Evolutionary conservation across 53 echinoderm and acorn worm species (phyloP).

Genomic region (Zoroaster sp.): DNA sequence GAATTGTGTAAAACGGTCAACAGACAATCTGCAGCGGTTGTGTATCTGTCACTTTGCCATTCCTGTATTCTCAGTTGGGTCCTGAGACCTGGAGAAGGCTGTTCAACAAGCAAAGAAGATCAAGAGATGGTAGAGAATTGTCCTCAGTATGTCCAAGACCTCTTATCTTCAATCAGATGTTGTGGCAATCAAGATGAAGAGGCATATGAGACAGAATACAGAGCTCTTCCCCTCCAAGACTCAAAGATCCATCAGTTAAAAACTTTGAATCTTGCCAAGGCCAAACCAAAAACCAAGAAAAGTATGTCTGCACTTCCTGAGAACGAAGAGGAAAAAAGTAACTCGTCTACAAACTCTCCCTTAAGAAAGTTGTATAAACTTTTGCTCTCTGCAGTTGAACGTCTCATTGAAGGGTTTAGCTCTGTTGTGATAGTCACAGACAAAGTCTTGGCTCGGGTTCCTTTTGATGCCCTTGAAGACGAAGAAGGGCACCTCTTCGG

Average conservation of each 20-base stretch:
- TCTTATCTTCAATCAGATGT: slow-evolving; percentile 49
- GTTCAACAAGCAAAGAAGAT: slow-evolving; percentile 14
- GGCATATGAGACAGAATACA: slow-evolving; percentile 80
- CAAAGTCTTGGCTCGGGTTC: slow-evolving; percentile 59
- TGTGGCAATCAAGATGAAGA: slow-evolving; percentile 1
- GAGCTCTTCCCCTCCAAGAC: slow-evolving; percentile 79
- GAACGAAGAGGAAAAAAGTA: background rate
- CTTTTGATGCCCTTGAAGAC: slow-evolving; percentile 76
- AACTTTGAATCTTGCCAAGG: slow-evolving; percentile 32
- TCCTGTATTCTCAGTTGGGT: slow-evolving; percentile 76
- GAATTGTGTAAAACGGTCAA: slow-evolving; percentile 73
- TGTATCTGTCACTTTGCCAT: slow-evolving; percentile 75
- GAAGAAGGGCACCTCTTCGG: slow-evolving; percentile 35
- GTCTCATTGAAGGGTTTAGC: background rate
- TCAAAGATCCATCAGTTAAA: slow-evolving; percentile 63
- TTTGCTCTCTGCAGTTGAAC: slow-evolving; percentile 27
- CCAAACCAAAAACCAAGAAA: background rate
- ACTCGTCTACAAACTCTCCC: background rate
- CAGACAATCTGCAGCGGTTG: slow-evolving; percentile 48
- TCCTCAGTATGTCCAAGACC: slow-evolving; percentile 28
- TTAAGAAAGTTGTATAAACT: slow-evolving; percentile 52
- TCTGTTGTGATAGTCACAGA: slow-evolving; percentile 71
- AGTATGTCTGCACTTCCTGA: background rate
- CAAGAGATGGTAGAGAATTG: slow-evolving; percentile 14
- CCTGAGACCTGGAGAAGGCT: slow-evolving; percentile 67